Evolutionary conservation across 30 jellyfish, hydroid and myxozoan genomes (phyloP).

Genomic region (Pseudorhiza aurosa): DNA sequence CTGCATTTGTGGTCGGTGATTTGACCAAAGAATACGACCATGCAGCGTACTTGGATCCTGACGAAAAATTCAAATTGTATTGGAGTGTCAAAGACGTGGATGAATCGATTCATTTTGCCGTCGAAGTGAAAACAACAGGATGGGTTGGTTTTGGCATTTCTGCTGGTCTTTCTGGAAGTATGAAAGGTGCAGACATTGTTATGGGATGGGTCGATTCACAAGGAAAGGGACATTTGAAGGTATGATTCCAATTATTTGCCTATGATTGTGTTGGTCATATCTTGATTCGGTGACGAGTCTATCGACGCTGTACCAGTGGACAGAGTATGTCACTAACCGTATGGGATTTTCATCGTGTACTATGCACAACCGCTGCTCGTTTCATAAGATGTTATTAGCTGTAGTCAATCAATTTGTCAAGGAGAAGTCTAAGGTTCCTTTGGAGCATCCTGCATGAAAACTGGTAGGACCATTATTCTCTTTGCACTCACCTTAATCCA

Average conservation of each 20-base stretch:
- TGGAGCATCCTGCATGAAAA: no score
- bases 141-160: constrained; percentile 75
- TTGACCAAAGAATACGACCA: constrained; percentile 28
- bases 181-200: constrained; percentile 54
- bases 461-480: no score
- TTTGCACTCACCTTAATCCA: no score
- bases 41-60: constrained; percentile 33
- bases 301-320: no score
- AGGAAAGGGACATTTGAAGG: constrained; percentile 53
- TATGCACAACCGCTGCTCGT: no score
- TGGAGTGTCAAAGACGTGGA: constrained; percentile 49
- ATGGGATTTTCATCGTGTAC: no score
- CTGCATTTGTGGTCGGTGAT: not conserved
- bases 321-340: no score
- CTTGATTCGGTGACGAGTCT: no score
- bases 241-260: not conserved
- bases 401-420: no score
- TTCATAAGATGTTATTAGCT: no score
- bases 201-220: constrained; percentile 47
- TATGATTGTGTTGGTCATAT: no score
- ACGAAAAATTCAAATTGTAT: constrained; percentile 9
- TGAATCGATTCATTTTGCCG: constrained; percentile 33
- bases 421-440: no score
- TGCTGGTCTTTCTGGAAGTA: constrained; percentile 44
- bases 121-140: constrained; percentile 51